A percentile compares a stretch with the other conserved stretches of the same genome.
These are phyloP conservation scores for Origma solitaria DNA, from an alignment of 2,113 vertebrate species.

Conservation along the genomic window DNA sequence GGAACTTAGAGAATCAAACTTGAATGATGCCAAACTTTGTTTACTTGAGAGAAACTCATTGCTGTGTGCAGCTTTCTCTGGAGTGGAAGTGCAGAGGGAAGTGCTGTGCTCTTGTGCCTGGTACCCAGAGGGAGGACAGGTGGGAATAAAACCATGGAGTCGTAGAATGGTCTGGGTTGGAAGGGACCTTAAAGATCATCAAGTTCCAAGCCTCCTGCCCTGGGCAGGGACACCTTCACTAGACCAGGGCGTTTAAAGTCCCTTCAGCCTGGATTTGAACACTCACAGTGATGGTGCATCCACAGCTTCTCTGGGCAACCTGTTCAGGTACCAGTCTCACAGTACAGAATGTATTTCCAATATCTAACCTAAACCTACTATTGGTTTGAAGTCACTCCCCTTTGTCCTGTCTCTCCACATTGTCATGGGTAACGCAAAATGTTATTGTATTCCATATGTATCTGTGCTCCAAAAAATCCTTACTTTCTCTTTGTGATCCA, in stretches of 20 bases:
- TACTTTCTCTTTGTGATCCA: not conserved
- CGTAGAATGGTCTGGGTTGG: not conserved
- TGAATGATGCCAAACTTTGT: not conserved
- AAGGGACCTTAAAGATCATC: not conserved
- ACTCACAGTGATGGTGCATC: too few species aligned
- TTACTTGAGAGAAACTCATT: not conserved
- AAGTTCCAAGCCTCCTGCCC: not conserved
- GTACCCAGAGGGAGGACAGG: not conserved
- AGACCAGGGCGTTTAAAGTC: not conserved
- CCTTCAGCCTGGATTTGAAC: too few species aligned
- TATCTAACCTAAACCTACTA: not conserved
- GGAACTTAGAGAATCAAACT: not conserved
- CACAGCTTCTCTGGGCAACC: not conserved
- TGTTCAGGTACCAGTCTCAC: not conserved
- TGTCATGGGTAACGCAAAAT: not conserved
- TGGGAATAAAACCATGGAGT: not conserved
- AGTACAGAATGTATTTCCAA: not conserved
- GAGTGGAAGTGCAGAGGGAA: not conserved
- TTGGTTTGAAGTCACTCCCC: not conserved
- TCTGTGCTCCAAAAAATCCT: not conserved
- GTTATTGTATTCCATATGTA: rapidly evolving
- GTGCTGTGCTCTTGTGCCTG: not conserved
- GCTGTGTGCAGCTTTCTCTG: not conserved
- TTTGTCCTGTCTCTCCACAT: too few species aligned
- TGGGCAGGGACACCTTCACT: not conserved